Percentiles rank a stretch among this genome's conserved stretches.
Evolutionary conservation across 1,140 invertebrate genomes (phyloP).

Genomic region (Calliopsis andreniformis): DNA sequence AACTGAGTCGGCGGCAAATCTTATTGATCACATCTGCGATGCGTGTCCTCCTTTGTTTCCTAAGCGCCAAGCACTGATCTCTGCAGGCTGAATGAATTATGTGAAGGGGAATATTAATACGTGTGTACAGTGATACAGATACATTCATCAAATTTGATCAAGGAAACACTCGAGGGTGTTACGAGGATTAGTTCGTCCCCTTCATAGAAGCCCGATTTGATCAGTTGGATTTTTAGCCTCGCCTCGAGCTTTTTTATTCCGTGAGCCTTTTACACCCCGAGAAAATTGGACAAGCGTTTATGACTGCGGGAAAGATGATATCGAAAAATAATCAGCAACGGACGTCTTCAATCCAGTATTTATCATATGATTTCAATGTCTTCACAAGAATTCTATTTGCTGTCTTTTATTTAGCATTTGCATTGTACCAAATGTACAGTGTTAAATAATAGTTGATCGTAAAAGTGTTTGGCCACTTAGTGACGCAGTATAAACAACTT

Average conservation of each 20-base stretch:
- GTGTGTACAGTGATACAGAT: constrained; percentile 54
- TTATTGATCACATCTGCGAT: constrained; percentile 52
- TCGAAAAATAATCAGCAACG: constrained; percentile 32
- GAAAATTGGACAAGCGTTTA: constrained; percentile 48
- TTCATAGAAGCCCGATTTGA: constrained; percentile 49
- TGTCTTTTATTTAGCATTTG: too few species aligned
- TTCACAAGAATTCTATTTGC: too few species aligned
- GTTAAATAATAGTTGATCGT: too few species aligned
- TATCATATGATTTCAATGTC: not conserved
- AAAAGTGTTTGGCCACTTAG: too few species aligned
- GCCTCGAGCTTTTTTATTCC: not conserved
- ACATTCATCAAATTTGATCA: constrained; percentile 59
- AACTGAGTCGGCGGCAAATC: constrained; percentile 26
- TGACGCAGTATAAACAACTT: too few species aligned
- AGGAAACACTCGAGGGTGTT: constrained; percentile 55
- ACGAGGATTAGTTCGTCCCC: constrained; percentile 46
- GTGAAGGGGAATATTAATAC: constrained; percentile 52
- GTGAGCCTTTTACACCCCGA: constrained; percentile 12
- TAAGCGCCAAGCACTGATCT: constrained; percentile 45
- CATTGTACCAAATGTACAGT: too few species aligned
- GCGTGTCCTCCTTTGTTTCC: constrained; percentile 47
- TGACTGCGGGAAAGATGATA: constrained; percentile 43
- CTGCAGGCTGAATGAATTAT: constrained; percentile 44
- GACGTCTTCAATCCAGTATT: constrained; percentile 24
- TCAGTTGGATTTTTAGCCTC: constrained; percentile 39